These are phyloP conservation scores for Steatocranus sp. DNA, from an alignment of 2,797 vertebrate genomes.

Conservation along the genomic window DNA sequence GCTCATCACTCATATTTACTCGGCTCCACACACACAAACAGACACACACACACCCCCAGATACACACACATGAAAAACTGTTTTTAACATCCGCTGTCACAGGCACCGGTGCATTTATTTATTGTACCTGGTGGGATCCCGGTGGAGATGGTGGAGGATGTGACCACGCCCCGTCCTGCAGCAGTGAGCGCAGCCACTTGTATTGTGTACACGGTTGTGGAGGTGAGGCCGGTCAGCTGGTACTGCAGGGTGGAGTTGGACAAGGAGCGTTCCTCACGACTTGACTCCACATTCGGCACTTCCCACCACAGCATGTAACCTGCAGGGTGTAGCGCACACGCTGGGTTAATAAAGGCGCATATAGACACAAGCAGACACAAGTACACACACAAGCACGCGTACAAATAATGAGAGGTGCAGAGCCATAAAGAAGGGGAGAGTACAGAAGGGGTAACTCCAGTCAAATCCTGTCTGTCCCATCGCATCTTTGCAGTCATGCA, in stretches of 20 bases:
- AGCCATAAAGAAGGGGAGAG: slow-evolving; percentile 3
- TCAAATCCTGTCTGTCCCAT: slow-evolving; percentile 82
- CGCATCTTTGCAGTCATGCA: slow-evolving; percentile 84
- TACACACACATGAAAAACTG: neutral
- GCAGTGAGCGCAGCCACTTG: slow-evolving; percentile 86
- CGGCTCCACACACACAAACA: neutral
- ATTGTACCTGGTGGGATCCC: slow-evolving; percentile 92
- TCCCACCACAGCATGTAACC: slow-evolving; percentile 92
- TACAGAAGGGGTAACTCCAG: slow-evolving; percentile 26
- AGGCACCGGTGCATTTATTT: neutral
- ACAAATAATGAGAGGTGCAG: neutral
- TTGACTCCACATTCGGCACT: slow-evolving; percentile 77
- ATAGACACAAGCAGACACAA: neutral
- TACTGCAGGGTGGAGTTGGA: slow-evolving; percentile 85
- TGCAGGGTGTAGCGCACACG: slow-evolving; percentile 43
- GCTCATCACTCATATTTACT: slow-evolving; percentile 73
- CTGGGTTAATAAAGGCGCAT: slow-evolving; percentile 13
- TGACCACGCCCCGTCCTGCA: slow-evolving; percentile 77
- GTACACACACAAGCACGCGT: neutral
- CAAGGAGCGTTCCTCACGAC: slow-evolving; percentile 73
- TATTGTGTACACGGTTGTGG: slow-evolving; percentile 88
- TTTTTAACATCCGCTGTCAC: neutral
- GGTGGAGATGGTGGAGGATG: slow-evolving; percentile 89
- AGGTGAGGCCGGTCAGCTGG: slow-evolving; percentile 85
- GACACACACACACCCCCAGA: neutral